Percentiles rank a stretch among this genome's conserved stretches.
Conservation (phyloP, 2,797 vertebrate genomes). For the Sitta carolinensis region DNA sequence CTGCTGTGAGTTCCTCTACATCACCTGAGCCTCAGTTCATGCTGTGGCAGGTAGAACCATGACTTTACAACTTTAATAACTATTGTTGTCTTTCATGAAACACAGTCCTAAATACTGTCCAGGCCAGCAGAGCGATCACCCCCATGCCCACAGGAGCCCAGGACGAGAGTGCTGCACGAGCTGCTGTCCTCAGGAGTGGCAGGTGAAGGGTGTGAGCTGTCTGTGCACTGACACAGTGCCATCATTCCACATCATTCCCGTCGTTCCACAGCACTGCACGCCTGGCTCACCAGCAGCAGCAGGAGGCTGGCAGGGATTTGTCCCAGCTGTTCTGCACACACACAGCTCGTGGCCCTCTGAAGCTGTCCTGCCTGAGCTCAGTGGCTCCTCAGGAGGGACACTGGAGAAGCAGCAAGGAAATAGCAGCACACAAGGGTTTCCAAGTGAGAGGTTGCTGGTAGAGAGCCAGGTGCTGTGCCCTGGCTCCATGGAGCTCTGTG, state of each 20-base stretch:
- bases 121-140: not conserved
- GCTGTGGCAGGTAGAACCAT: not conserved
- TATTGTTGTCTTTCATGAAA: not conserved
- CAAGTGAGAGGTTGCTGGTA: not conserved
- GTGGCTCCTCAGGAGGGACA: not conserved
- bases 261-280: not conserved
- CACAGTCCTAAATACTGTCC: not conserved
- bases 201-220: not conserved
- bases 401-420: not conserved
- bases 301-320: not conserved
- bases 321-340: not conserved
- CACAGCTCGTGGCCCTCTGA: not conserved
- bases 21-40: not conserved
- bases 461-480: not conserved
- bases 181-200: not conserved
- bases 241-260: too few species aligned
- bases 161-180: not conserved
- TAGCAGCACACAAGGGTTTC: not conserved
- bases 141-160: not conserved
- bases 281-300: not conserved
- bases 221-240: not conserved
- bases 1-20: not conserved
- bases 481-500: not conserved
- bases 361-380: not conserved
- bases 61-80: not conserved